Base-by-base conservation (phyloP, 2,888 invertebrate genomes). In the Herminia tarsipennalis region DNA sequence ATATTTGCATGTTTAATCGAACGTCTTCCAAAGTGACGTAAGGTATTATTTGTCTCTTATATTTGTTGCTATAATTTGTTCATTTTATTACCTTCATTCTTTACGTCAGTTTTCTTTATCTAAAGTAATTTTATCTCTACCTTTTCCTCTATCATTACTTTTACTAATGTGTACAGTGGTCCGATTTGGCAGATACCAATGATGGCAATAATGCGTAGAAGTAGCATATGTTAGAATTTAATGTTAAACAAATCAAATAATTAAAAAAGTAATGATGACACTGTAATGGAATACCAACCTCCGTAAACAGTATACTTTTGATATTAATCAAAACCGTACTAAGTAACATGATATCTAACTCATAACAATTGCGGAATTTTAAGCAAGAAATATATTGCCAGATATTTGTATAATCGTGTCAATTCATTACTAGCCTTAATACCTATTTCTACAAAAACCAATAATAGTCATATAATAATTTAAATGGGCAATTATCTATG, bases 11-110 rank as follows among this genome's bases (percentile, higher is more conserved):
- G 77, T 84, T 82, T 88, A 88, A 90, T 90, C 88, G 75, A 83
- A 88, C 89, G 91, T 91, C 91, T 91, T 91, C 91, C 91, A 91
- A 86, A 78, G 87, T 88, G 90, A 88, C 90, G 90, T 88, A 85
- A 88, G 83, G 76, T 77, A 60, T 70, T 59, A 44, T 67, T 63
- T 58, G 60, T 48, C 42, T 62, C 44, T 53, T 60, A 10, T 25
- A 40, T 60, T 46, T 49, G 37, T 61, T 56, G 43, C 41, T 56
- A 44, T 60, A 8, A 44, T 34, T 35, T 8, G 22, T 42, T 56
- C 42, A 42, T 40, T 42, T 37, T 18, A 30, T 47, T 34, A 37
- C 3, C 38, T 51, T 44, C 30, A 33, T 41, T 27, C 24, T 34
- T 51, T 32, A 48, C 45, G 55, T 37, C 21, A 48, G 45, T 2